Conservation (phyloP, 2,888 invertebrate genomes). For the Scaptomyza reducta region DNA sequence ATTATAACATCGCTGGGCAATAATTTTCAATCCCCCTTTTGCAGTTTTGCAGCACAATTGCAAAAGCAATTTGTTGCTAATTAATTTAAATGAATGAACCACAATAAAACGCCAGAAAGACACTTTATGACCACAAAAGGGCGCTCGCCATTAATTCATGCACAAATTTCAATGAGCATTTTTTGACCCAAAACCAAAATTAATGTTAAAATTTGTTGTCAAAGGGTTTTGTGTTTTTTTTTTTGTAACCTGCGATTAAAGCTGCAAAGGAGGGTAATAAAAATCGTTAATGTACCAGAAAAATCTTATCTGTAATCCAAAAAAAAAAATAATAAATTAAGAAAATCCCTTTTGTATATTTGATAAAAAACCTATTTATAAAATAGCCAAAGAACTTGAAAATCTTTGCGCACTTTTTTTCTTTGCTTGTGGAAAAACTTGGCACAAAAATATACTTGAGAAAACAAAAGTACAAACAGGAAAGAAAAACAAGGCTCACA, state of each 20-base stretch:
- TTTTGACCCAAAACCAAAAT: neutral
- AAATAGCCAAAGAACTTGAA: neutral
- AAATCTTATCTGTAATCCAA: neutral
- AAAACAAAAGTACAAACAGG: conserved; percentile 10
- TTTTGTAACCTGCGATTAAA: neutral
- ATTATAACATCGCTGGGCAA: conserved; percentile 23
- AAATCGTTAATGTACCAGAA: neutral
- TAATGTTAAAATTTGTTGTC: neutral
- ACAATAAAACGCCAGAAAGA: conserved; percentile 54
- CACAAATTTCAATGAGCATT: conserved; percentile 8
- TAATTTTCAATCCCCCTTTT: conserved; percentile 13
- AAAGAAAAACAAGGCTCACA: conserved; percentile 16
- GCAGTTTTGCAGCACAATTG: neutral
- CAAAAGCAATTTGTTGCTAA: conserved; percentile 44
- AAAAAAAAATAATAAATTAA: neutral
- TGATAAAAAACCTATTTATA: neutral
- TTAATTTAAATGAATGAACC: conserved; percentile 65
- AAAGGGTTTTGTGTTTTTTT: neutral
- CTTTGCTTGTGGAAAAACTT: conserved; percentile 5
- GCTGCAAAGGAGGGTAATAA: neutral
- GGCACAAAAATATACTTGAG: conserved; percentile 26
- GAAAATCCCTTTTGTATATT: too few species aligned
- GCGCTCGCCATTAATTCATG: conserved; percentile 32
- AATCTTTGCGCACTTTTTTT: neutral
- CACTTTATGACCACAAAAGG: conserved; percentile 54